Base-by-base conservation (phyloP, 2,888 invertebrate species). In the Drosophila koepferae region DNA sequence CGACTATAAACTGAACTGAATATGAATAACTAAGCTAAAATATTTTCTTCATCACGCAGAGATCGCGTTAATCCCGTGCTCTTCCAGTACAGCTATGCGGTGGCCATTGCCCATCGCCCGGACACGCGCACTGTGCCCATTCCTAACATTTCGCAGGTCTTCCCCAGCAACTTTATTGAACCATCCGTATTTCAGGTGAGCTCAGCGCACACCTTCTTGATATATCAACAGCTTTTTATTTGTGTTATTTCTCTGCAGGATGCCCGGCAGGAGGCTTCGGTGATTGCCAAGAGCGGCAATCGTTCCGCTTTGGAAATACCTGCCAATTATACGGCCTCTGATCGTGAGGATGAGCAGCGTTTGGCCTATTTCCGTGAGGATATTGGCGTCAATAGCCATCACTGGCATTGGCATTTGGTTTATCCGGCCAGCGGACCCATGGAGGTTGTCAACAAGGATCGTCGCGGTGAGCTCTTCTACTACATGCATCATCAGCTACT, bases 331-430 rank as follows among this genome's bases (percentile, higher is more conserved):
- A 96, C 97, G 0, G 97, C 97, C 0, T 95, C 95, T 0, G 95
- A 95, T 74, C 87, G 94, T 4, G 97, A 97, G 85, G 95, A 95
- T 1, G 97, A 98, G 86, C 97, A 97, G 92, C 95, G 96, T 7
- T 92, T 97, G 71, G 96, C 97, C 38, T 98, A 97, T 93, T 97
- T 96, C 94, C 95, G 97, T 46, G 97, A 97, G 91, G 97, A 97
- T 92, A 94, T 97, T 72, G 97, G 97, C 77, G 94, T 97, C 82
- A 97, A 97, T 93, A 95, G 97, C 59, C 97, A 97, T 92, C 97
- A 98, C 91, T 98, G 97, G 97, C 97, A 97, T 91, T 97, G 97
- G 97, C 97, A 98, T 92, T 94, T 97, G 80, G 97, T 97, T 1
- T 97, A 97, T 91, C 97, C 97, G 0, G 95, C 95, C 91, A 95